A percentile compares a stretch with the other conserved stretches of the same genome.
phyloP scores from a whole-genome alignment of 2,888 invertebrate genomes.

The Drosophila lacicola region DNA sequence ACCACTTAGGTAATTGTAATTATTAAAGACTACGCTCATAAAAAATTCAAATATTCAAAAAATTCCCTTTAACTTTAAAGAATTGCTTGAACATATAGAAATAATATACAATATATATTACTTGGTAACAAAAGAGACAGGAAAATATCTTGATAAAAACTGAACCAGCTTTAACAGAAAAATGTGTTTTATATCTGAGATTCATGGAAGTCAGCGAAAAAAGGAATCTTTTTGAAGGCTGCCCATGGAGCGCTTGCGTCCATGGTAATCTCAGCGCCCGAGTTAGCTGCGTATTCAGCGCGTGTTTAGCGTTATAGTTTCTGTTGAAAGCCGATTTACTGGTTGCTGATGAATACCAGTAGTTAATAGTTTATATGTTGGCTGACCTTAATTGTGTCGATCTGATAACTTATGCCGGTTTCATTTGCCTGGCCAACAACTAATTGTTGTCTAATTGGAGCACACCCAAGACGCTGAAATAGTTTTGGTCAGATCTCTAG shows the following conservation, averaged over 20 bases:
- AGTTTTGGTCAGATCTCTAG: constrained; percentile 17
- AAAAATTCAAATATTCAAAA: too few relatives aligned
- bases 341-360: constrained; percentile 25
- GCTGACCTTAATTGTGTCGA: constrained; percentile 44
- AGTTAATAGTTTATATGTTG: constrained; percentile 36
- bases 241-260: too few relatives aligned
- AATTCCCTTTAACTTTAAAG: too few relatives aligned
- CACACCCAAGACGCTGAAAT: constrained; percentile 29
- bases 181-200: background rate
- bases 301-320: constrained; percentile 14
- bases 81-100: too few relatives aligned
- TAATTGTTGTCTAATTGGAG: constrained; percentile 32
- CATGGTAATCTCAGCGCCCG: too few relatives aligned
- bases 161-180: background rate
- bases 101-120: too few relatives aligned
- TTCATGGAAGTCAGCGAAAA: background rate
- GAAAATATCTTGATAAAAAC: too few relatives aligned
- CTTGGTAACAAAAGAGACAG: too few relatives aligned
- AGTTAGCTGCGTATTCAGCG: too few relatives aligned
- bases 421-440: constrained; percentile 25
- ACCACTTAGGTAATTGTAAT: too few relatives aligned
- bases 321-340: constrained; percentile 53
- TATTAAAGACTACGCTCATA: too few relatives aligned
- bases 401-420: constrained; percentile 22
- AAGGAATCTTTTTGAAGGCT: too few relatives aligned